phyloP scores from a whole-genome alignment of 2,113 vertebrate species.

The Gila orcuttii region DNA sequence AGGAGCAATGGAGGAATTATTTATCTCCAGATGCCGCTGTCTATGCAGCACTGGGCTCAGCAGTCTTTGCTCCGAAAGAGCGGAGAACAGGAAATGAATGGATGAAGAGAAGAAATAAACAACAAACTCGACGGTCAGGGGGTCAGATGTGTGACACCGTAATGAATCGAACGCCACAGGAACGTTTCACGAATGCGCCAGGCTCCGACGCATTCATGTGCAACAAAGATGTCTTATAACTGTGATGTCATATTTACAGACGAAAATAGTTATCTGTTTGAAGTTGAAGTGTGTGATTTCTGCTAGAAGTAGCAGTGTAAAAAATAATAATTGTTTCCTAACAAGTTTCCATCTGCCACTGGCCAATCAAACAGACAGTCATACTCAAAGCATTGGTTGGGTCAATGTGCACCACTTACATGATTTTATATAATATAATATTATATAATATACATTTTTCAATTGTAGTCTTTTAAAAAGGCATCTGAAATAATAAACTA shows the following conservation, averaged over 20 bases:
- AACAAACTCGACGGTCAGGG: background rate
- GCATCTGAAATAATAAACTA: no score
- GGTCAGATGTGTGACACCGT: slow-evolving; percentile 8
- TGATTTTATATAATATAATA: background rate
- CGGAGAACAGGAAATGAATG: slow-evolving; percentile 23
- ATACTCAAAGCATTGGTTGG: background rate
- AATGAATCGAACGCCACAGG: background rate
- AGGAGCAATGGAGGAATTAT: slow-evolving; percentile 65
- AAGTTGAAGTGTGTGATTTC: background rate
- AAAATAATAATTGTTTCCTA: background rate
- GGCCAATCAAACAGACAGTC: background rate
- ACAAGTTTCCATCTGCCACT: background rate
- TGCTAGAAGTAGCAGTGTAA: background rate
- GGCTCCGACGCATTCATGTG: no score
- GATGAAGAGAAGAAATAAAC: slow-evolving; percentile 7
- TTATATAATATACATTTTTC: no score
- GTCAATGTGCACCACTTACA: background rate
- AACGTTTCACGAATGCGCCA: background rate
- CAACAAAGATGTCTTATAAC: background rate
- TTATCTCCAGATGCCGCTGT: slow-evolving; percentile 73
- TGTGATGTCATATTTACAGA: background rate
- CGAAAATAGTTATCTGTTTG: background rate
- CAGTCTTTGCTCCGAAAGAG: slow-evolving; percentile 13
- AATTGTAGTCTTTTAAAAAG: no score
- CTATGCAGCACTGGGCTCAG: slow-evolving; percentile 65